Conservation (phyloP, 2,797 vertebrate genomes). For the Brachyalestes nurse region DNA sequence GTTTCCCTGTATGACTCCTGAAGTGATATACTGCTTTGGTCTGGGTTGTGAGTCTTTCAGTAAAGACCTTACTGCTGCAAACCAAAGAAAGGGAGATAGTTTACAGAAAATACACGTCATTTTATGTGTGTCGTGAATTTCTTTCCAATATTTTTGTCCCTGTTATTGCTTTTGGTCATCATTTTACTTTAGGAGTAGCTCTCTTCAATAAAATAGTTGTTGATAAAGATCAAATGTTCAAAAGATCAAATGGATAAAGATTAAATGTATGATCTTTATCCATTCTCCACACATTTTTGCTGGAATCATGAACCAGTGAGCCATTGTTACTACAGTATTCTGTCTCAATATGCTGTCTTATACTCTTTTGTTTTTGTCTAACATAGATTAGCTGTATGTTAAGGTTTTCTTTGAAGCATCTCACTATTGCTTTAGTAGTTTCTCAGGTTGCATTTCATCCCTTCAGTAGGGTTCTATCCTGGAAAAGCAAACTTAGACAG, state of each 20-base stretch:
- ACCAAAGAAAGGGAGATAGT: conserved; percentile 33
- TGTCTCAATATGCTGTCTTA: not conserved
- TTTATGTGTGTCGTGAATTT: conserved; percentile 26
- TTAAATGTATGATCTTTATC: not conserved
- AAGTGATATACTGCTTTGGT: conserved; percentile 39
- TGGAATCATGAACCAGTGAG: not conserved
- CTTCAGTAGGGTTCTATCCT: too few species aligned
- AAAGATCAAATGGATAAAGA: too few species aligned
- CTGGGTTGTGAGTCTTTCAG: conserved; percentile 45
- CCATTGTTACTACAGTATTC: not conserved
- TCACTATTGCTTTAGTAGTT: too few species aligned
- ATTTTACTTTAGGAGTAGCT: conserved; percentile 27
- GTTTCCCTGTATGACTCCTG: conserved; percentile 46
- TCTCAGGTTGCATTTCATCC: too few species aligned
- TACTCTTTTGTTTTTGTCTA: not conserved
- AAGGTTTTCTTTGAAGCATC: too few species aligned
- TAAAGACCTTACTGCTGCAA: conserved; percentile 26
- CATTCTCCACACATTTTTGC: not conserved
- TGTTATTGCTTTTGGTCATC: conserved; percentile 15
- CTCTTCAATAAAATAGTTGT: conserved; percentile 1
- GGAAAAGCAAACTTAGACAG: too few species aligned
- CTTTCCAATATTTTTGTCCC: conserved; percentile 4
- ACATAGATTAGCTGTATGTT: too few species aligned
- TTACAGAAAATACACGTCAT: conserved; percentile 20
- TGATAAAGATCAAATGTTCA: too few species aligned